Evolutionary conservation across 2,113 vertebrate genomes (phyloP).

Genomic region (Nerophis ophidion): DNA sequence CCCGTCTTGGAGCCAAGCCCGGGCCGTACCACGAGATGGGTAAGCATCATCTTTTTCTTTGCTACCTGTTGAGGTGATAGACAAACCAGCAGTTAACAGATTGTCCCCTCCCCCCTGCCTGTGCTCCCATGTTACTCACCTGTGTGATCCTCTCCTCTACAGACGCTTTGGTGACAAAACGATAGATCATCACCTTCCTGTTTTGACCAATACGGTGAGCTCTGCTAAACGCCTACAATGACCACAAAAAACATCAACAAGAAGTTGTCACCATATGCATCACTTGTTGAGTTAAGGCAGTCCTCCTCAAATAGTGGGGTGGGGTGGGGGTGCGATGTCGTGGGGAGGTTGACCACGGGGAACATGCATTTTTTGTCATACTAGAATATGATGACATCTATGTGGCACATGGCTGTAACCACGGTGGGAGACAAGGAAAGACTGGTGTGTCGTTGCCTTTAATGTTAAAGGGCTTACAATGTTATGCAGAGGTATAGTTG

Average conservation of each 20-base stretch:
- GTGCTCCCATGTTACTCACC: conserved; percentile 37
- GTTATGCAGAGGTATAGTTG: too few species aligned
- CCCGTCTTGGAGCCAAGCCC: conserved; percentile 95
- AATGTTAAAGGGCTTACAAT: too few species aligned
- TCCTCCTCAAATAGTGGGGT: too few species aligned
- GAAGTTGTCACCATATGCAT: too few species aligned
- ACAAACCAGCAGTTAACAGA: not conserved
- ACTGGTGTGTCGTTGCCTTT: too few species aligned
- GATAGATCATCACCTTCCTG: conserved; percentile 98
- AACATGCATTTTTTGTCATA: too few species aligned
- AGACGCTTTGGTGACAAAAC: conserved; percentile 95
- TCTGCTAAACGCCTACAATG: conserved; percentile 88
- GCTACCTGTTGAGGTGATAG: conserved; percentile 72
- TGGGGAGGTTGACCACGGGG: too few species aligned
- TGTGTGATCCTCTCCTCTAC: conserved; percentile 98
- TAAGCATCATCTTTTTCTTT: conserved; percentile 99
- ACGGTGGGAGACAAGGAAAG: too few species aligned
- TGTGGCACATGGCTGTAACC: too few species aligned
- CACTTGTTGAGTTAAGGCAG: too few species aligned
- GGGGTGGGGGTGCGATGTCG: too few species aligned
- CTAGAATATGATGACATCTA: too few species aligned
- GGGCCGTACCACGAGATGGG: conserved; percentile 92
- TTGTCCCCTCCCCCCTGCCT: not conserved
- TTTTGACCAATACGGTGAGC: conserved; percentile 98
- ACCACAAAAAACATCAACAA: not conserved